Conservation (phyloP, 2,888 invertebrate genomes). For the Gymnosoma rotundatum region DNA sequence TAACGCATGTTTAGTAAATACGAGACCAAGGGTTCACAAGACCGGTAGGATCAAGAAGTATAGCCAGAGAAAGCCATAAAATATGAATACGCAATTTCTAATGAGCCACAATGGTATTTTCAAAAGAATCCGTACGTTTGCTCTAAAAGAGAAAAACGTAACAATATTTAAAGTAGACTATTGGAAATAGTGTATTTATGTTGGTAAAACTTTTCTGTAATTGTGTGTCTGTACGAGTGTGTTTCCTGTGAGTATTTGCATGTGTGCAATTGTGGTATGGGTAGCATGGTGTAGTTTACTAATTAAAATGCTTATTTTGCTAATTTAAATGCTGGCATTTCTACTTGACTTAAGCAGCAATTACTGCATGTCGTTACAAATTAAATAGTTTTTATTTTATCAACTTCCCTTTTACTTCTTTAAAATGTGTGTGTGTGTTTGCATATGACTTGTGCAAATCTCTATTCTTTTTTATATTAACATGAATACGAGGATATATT, state of each 20-base stretch:
- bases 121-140: no score
- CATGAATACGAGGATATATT: background rate
- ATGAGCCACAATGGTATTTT: no score
- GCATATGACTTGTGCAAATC: constrained; percentile 1
- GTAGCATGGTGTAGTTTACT: constrained; percentile 72
- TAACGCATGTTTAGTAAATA: no score
- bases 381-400: constrained; percentile 67
- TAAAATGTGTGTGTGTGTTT: constrained; percentile 15
- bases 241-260: background rate
- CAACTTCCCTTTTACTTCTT: constrained; percentile 22
- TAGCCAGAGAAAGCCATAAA: no score
- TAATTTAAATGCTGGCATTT: constrained; percentile 76
- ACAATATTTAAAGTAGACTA: no score
- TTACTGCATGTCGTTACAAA: constrained; percentile 74
- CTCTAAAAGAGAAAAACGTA: no score
- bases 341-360: constrained; percentile 73
- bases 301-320: constrained; percentile 78
- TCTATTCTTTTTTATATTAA: background rate
- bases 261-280: constrained; percentile 3
- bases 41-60: no score
- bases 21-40: no score
- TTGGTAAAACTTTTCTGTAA: background rate
- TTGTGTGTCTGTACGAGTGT: background rate
- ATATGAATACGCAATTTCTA: no score
- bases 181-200: constrained; percentile 43